These are phyloP conservation scores for Platalea minor DNA, from an alignment of 2,797 vertebrate genomes.

Conservation along the genomic window DNA sequence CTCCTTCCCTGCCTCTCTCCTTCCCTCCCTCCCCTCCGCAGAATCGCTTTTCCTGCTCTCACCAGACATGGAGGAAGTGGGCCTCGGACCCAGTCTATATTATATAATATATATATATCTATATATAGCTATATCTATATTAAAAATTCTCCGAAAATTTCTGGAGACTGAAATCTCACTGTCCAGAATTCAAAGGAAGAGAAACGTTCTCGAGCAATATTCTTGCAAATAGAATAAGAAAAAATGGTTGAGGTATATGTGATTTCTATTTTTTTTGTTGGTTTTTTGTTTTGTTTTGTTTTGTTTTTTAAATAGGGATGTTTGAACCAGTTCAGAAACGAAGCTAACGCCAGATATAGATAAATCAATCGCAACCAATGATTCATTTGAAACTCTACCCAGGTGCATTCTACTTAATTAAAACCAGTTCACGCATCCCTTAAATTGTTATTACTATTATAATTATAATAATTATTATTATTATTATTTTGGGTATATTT, in stretches of 20 bases:
- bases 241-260: constrained; percentile 55
- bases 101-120: constrained; percentile 47
- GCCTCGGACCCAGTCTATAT: constrained; percentile 43
- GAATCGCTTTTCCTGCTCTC: constrained; percentile 26
- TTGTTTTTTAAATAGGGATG: constrained; percentile 36
- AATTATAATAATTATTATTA: constrained; percentile 53
- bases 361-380: constrained; percentile 55
- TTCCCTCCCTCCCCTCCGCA: neutral
- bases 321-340: constrained; percentile 47
- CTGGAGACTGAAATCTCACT: constrained; percentile 53
- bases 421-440: constrained; percentile 63
- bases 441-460: constrained; percentile 65
- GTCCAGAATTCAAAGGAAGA: constrained; percentile 54
- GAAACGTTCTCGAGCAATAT: constrained; percentile 11
- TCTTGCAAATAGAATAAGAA: constrained; percentile 49
- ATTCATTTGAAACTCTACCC: constrained; percentile 34
- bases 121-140: constrained; percentile 5
- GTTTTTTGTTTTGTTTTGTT: neutral
- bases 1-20: no score
- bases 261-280: constrained; percentile 26
- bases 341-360: constrained; percentile 22
- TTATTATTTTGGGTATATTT: constrained; percentile 63
- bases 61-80: constrained; percentile 50
- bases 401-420: constrained; percentile 60
- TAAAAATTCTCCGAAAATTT: constrained; percentile 34